Base-by-base conservation (phyloP, 2,888 invertebrate genomes). In the Caenorhabditis sp. region DNA sequence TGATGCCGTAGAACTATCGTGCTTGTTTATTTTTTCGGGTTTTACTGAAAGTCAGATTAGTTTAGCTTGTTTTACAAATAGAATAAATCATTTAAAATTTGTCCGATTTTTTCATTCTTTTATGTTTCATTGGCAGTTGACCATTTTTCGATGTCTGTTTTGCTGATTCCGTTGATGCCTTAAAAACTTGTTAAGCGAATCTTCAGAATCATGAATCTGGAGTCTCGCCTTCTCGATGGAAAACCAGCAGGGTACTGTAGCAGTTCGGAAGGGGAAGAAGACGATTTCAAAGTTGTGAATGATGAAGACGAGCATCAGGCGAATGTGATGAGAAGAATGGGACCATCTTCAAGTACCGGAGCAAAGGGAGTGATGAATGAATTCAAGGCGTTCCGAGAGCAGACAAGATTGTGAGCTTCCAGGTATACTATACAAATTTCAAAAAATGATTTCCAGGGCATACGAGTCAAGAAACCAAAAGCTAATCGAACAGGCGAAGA, bases 181-280 rank as follows among this genome's bases (percentile, higher is more conserved):
- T 12, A 35, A 35, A 35, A 35, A 35, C n/a, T n/a, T n/a, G n/a
- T n/a, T n/a, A 35, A 35, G 31, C 31, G n/a, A n/a, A n/a, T n/a
- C n/a, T n/a, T n/a, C n/a, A 38, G 38, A 12, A 38, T 10, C 16
- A 75, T 76, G 72, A 83, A 76, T 28, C 80, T 91, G 72, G 91
- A 91, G 63, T 88, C 89, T n/a, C 86, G 89, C 28, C 79, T 90
- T 59, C 82, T 91, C 22, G 91, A 91, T 66, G 91, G 91, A 2
- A 88, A 88, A 61, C 84, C 79, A 38, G 91, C 88, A 0, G 91
- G 91, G 10, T 91, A 91, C 83, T 91, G 91, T 80, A 90, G 90
- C 64, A 88, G 88, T 63, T 91, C 91, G 7, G 91, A 91, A 28
- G 90, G 89, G n/a, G 91, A 91, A 74, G 88, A 85, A 10, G 87